phyloP scores from a whole-genome alignment of 1,140 invertebrate species.

The Philopotamus ludificatus region DNA sequence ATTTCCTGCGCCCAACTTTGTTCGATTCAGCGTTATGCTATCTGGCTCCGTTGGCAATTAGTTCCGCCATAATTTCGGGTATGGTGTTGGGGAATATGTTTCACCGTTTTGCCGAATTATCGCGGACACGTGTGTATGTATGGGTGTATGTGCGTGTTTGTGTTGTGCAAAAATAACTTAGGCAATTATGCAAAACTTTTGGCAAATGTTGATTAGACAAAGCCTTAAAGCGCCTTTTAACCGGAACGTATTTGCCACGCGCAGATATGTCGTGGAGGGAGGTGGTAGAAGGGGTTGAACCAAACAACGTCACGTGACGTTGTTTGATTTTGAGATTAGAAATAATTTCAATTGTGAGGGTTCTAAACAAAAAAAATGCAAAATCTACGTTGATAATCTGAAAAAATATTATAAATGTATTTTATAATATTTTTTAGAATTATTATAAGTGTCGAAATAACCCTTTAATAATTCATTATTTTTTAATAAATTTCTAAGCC shows the following conservation, averaged over 20 bases:
- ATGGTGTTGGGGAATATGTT: slow-evolving; percentile 19
- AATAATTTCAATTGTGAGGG: no score
- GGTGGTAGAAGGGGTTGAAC: no score
- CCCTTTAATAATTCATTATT: no score
- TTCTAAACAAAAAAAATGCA: no score
- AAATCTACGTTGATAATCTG: no score
- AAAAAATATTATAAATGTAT: no score
- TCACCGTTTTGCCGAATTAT: slow-evolving; percentile 6
- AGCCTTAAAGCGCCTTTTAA: slow-evolving; percentile 9
- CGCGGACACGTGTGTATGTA: neutral
- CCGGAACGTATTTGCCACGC: neutral
- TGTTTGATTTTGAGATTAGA: no score
- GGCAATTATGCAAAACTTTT: slow-evolving; percentile 20
- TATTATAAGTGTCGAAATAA: no score
- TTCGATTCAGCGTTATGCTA: slow-evolving; percentile 32
- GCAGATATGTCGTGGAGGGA: neutral
- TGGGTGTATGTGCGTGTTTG: neutral
- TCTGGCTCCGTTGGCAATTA: slow-evolving; percentile 26
- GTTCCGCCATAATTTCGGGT: slow-evolving; percentile 27
- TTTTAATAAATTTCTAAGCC: no score
- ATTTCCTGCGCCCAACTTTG: slow-evolving; percentile 21
- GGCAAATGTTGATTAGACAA: slow-evolving; percentile 26
- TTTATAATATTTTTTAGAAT: no score
- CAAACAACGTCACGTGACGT: no score
- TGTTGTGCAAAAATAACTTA: slow-evolving; percentile 25